These are phyloP conservation scores for Amphilophus citrinellus DNA, from an alignment of 2,113 vertebrate genomes.

Conservation along the genomic window DNA sequence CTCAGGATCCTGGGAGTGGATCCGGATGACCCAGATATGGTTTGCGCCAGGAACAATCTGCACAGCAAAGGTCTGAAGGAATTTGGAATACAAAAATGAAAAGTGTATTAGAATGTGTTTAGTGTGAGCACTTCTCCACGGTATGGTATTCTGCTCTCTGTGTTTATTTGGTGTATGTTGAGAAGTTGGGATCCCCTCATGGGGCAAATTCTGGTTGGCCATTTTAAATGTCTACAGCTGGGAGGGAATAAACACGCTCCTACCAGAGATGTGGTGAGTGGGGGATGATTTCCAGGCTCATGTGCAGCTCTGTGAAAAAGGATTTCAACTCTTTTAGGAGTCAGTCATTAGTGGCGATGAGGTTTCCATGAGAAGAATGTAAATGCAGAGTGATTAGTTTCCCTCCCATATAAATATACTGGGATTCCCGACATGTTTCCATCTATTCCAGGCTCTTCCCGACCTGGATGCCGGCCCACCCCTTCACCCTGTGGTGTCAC, in stretches of 20 bases:
- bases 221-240: slow-evolving; percentile 96
- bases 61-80: slow-evolving; percentile 89
- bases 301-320: too few relatives aligned
- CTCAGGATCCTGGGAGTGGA: slow-evolving; percentile 90
- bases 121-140: background rate
- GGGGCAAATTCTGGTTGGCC: slow-evolving; percentile 99
- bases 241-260: slow-evolving; percentile 96
- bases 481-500: slow-evolving; percentile 95
- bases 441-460: slow-evolving; percentile 87
- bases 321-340: rapidly evolving
- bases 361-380: background rate
- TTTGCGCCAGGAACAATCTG: slow-evolving; percentile 90
- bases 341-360: background rate
- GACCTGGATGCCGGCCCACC: slow-evolving; percentile 90
- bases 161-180: slow-evolving; percentile 83
- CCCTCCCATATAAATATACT: background rate
- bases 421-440: background rate
- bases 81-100: background rate
- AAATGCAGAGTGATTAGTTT: background rate
- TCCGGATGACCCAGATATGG: slow-evolving; percentile 90
- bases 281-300: background rate
- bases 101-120: background rate
- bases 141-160: background rate
- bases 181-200: slow-evolving; percentile 91
- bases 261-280: slow-evolving; percentile 96